Conservation (phyloP, 2,113 vertebrate genomes). For the Phaethon lepturus region DNA sequence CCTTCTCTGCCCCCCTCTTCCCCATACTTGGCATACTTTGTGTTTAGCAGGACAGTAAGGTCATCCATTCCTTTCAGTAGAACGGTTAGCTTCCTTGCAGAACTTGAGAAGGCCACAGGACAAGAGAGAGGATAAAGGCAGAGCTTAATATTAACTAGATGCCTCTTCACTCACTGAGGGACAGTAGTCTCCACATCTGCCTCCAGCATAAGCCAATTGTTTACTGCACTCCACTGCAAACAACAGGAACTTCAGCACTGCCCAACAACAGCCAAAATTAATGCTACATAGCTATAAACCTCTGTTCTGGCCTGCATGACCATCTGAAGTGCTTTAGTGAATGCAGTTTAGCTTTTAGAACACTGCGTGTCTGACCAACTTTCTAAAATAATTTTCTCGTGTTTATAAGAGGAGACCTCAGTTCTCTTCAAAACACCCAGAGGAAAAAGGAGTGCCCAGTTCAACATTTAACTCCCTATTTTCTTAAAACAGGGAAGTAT, state of each 20-base stretch:
- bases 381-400: too few relatives aligned
- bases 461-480: not conserved
- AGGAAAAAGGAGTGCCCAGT: not conserved
- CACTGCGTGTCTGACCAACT: not conserved
- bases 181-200: not conserved
- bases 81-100: not conserved
- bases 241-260: not conserved
- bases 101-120: not conserved
- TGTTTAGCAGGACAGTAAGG: not conserved
- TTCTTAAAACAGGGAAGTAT: slow-evolving; percentile 31
- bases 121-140: not conserved
- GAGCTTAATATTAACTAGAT: not conserved
- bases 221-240: not conserved
- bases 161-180: not conserved
- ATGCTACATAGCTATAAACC: not conserved
- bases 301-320: not conserved
- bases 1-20: not conserved
- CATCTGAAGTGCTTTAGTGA: not conserved
- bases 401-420: not conserved
- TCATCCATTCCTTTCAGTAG: not conserved
- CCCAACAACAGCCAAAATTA: not conserved
- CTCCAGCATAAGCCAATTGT: not conserved
- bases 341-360: not conserved
- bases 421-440: not conserved
- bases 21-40: not conserved